Percentiles rank a stretch among this genome's conserved stretches.
Conservation (phyloP, 1,140 invertebrate genomes). For the Sinella curviseta region DNA sequence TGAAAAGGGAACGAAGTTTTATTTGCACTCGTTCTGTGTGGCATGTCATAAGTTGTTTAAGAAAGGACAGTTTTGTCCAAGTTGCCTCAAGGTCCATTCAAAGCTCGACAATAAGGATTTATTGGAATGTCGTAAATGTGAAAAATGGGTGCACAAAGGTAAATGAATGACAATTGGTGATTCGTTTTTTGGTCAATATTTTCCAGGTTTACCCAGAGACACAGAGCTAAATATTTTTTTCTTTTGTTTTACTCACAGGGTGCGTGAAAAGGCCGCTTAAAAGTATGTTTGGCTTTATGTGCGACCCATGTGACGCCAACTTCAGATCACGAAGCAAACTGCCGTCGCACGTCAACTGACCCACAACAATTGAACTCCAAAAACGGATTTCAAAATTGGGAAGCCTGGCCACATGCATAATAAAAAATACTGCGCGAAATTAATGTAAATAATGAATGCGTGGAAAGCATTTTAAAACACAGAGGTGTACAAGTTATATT, state of each 20-base stretch:
- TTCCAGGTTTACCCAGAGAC: background rate
- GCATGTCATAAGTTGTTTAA: slow-evolving; percentile 61
- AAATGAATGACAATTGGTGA: no score
- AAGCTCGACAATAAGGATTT: slow-evolving; percentile 58
- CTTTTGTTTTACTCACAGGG: slow-evolving; percentile 33
- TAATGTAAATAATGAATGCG: no score
- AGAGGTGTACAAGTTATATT: no score
- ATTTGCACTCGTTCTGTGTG: slow-evolving; percentile 60
- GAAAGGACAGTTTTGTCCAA: slow-evolving; percentile 61
- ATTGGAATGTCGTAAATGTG: slow-evolving; percentile 60
- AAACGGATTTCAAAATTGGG: no score
- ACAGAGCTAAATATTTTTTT: background rate
- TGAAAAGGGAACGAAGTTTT: slow-evolving; percentile 59
- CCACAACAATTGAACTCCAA: background rate
- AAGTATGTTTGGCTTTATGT: slow-evolving; percentile 46
- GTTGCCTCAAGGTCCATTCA: slow-evolving; percentile 60
- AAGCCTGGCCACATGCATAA: no score
- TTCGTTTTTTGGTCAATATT: background rate
- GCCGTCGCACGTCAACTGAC: slow-evolving; percentile 27
- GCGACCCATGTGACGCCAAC: slow-evolving; percentile 45
- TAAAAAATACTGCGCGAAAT: no score
- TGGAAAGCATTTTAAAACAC: no score
- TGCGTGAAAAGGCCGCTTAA: slow-evolving; percentile 41
- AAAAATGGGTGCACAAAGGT: slow-evolving; percentile 62
- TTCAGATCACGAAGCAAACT: slow-evolving; percentile 40